Evolutionary conservation across 2,888 invertebrate species (phyloP).

Genomic region (Ptychoptera contaminata): DNA sequence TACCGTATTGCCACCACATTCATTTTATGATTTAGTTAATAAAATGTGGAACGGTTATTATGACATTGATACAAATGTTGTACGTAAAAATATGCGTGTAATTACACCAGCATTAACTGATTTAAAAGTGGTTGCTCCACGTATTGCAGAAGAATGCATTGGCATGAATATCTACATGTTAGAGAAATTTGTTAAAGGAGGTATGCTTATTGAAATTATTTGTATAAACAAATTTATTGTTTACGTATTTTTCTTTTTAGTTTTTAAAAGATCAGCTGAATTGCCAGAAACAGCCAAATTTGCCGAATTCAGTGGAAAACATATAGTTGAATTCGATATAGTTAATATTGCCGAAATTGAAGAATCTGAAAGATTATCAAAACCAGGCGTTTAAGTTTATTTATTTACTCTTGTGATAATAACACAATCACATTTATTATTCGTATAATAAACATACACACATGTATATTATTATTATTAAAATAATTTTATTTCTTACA

Average conservation of each 20-base stretch:
- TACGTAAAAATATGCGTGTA: constrained; percentile 62
- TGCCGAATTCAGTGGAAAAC: constrained; percentile 61
- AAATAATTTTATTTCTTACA: no score
- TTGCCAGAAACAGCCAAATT: constrained; percentile 40
- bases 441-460: no score
- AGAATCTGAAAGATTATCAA: constrained; percentile 30
- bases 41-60: constrained; percentile 70
- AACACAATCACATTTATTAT: no score
- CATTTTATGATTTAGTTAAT: constrained; percentile 59
- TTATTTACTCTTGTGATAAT: no score
- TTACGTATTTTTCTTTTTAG: constrained; percentile 7
- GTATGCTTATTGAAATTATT: constrained; percentile 32
- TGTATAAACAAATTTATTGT: no score
- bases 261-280: constrained; percentile 37
- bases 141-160: constrained; percentile 54
- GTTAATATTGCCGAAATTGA: constrained; percentile 49
- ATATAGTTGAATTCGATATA: constrained; percentile 57
- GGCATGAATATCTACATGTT: constrained; percentile 57
- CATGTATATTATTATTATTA: no score
- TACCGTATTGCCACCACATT: constrained; percentile 61
- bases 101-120: constrained; percentile 52
- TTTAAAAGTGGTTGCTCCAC: constrained; percentile 43
- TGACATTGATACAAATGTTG: constrained; percentile 62
- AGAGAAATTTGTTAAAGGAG: constrained; percentile 45
- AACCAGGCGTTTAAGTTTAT: not conserved